Evolutionary conservation across 2,888 invertebrate genomes (phyloP).

Genomic region (Eilema sororculum): DNA sequence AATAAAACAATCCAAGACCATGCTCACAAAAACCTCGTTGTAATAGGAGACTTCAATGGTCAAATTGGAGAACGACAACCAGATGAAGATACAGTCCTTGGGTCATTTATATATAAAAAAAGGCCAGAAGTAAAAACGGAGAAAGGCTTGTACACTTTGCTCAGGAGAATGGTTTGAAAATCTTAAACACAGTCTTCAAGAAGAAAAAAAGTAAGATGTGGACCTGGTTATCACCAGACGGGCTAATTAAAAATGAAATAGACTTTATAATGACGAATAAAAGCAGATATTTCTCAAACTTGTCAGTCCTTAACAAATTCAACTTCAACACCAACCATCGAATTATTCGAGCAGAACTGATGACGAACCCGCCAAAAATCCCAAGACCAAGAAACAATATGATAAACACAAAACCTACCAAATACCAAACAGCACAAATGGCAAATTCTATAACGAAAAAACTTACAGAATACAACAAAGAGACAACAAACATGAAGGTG

Average conservation of each 20-base stretch:
- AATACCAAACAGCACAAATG: slow-evolving; percentile 13
- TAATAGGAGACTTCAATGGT: too few relatives aligned
- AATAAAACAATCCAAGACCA: too few relatives aligned
- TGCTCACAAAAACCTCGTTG: too few relatives aligned
- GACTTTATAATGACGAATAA: slow-evolving; percentile 30
- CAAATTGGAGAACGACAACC: too few relatives aligned
- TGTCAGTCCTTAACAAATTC: slow-evolving; percentile 21
- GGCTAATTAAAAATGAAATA: slow-evolving; percentile 30
- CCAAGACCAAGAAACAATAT: slow-evolving; percentile 22
- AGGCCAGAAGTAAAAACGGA: too few relatives aligned
- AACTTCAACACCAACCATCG: too few relatives aligned
- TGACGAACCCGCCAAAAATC: slow-evolving; percentile 18
- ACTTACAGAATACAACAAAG: slow-evolving; percentile 23
- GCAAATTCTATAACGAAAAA: slow-evolving; percentile 13
- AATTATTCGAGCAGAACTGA: too few relatives aligned
- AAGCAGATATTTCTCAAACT: slow-evolving; percentile 13
- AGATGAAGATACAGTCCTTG: too few relatives aligned
- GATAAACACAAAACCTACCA: slow-evolving; percentile 8
- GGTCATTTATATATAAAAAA: too few relatives aligned
- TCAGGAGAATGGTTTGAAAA: too few relatives aligned
- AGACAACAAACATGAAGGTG: too few relatives aligned
- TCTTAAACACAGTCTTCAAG: slow-evolving; percentile 26
- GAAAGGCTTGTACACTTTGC: too few relatives aligned
- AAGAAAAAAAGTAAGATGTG: slow-evolving; percentile 36
- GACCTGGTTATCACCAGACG: slow-evolving; percentile 44